Evolutionary conservation across 2,113 vertebrate species (phyloP).

Genomic region (Pholis gunnellus): DNA sequence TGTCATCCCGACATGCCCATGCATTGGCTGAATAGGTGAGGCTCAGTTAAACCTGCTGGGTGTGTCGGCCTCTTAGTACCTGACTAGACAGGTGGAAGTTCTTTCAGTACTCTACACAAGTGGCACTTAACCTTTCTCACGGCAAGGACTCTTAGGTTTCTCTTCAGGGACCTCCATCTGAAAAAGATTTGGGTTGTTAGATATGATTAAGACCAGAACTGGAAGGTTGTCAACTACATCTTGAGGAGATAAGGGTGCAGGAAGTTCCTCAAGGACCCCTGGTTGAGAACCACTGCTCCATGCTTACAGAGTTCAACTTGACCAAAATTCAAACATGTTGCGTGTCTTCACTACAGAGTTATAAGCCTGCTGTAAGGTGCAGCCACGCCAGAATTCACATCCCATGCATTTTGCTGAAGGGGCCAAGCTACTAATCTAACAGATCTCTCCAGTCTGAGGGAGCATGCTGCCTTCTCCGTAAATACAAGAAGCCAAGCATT

Average conservation of each 20-base stretch:
- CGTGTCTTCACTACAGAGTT: too few species aligned
- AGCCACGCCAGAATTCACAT: too few species aligned
- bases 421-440: too few species aligned
- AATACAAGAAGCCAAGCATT: too few species aligned
- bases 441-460: too few species aligned
- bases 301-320: neutral
- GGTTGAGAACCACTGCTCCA: neutral
- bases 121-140: neutral
- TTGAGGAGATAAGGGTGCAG: neutral
- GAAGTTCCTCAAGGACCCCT: neutral
- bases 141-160: neutral
- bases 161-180: neutral
- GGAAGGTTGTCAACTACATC: neutral
- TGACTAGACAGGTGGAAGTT: neutral
- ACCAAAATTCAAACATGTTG: neutral
- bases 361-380: too few species aligned
- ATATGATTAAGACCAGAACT: neutral
- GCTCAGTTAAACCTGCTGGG: neutral
- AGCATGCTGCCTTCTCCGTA: too few species aligned
- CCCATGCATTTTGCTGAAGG: too few species aligned
- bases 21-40: neutral
- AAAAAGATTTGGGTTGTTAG: neutral
- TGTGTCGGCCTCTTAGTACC: neutral
- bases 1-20: conserved; percentile 6
- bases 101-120: neutral